Conservation (phyloP, 2,888 invertebrate genomes). For the Cryptocephalus primarius region DNA sequence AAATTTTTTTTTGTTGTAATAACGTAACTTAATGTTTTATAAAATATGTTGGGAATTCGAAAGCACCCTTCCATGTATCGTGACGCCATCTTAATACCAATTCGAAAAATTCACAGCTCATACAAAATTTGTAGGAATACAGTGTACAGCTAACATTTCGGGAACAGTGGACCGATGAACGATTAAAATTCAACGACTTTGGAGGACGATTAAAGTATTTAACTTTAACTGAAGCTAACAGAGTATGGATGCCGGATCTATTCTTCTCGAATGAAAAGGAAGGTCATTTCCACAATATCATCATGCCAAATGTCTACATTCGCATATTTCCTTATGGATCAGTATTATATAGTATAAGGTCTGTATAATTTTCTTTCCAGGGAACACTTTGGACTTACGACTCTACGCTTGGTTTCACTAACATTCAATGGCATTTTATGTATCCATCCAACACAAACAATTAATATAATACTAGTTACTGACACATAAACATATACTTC, state of each 20-base stretch:
- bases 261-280: slow-evolving; percentile 98
- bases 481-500: no score
- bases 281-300: slow-evolving; percentile 94
- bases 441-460: no score
- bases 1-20: no score
- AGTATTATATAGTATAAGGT: slow-evolving; percentile 91
- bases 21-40: no score
- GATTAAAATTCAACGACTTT: slow-evolving; percentile 80
- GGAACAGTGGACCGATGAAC: slow-evolving; percentile 93
- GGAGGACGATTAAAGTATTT: slow-evolving; percentile 83
- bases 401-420: background rate
- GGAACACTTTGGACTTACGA: slow-evolving; percentile 1
- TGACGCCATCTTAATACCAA: no score
- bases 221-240: slow-evolving; percentile 85
- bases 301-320: slow-evolving; percentile 96
- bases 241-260: slow-evolving; percentile 97
- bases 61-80: no score
- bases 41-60: no score
- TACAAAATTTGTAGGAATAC: slow-evolving; percentile 71
- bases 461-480: no score
- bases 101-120: background rate
- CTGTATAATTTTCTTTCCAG: slow-evolving; percentile 5
- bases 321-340: slow-evolving; percentile 91
- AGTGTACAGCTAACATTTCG: slow-evolving; percentile 95
- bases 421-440: no score